A percentile compares a stretch with the other conserved stretches of the same genome.
These are phyloP conservation scores for Caenorhabditis latens DNA, from an alignment of 1,140 invertebrate species.

Conservation along the genomic window DNA sequence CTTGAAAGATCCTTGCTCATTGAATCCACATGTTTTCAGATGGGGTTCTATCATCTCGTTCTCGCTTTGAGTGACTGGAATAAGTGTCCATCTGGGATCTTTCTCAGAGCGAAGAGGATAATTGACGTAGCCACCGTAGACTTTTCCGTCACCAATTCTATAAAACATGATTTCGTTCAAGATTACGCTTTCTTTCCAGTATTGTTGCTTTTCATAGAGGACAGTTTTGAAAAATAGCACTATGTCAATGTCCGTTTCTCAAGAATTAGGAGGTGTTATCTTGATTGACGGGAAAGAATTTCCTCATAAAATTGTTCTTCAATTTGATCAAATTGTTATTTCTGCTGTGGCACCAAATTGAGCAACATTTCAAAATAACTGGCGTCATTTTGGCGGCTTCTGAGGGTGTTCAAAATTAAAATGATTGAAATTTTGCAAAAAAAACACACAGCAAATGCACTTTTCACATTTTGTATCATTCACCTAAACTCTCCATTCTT, in stretches of 20 bases:
- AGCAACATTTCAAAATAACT: no score
- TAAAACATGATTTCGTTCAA: neutral
- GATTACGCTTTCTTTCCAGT: neutral
- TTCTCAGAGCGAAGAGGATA: slow-evolving; percentile 64
- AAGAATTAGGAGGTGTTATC: no score
- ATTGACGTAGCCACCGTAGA: slow-evolving; percentile 66
- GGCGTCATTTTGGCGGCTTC: no score
- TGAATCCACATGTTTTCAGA: slow-evolving; percentile 67
- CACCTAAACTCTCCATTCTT: slow-evolving; percentile 60
- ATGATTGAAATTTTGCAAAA: neutral
- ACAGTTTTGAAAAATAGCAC: no score
- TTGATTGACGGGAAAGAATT: no score
- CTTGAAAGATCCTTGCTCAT: slow-evolving; percentile 64
- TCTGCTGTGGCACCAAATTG: no score
- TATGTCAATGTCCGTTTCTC: no score
- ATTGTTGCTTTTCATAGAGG: neutral
- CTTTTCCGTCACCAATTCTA: slow-evolving; percentile 66
- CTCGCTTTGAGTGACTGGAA: slow-evolving; percentile 64
- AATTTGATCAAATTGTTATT: no score
- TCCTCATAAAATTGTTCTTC: no score
- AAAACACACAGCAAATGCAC: neutral
- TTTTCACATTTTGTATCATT: neutral
- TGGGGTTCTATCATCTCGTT: slow-evolving; percentile 67
- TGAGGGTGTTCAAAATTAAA: no score
- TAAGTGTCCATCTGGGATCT: slow-evolving; percentile 65